Evolutionary conservation across 2,888 invertebrate species (phyloP), one percentile per base, ranked within the genome.

Genomic region (Orthonychiurus folsomi): DNA sequence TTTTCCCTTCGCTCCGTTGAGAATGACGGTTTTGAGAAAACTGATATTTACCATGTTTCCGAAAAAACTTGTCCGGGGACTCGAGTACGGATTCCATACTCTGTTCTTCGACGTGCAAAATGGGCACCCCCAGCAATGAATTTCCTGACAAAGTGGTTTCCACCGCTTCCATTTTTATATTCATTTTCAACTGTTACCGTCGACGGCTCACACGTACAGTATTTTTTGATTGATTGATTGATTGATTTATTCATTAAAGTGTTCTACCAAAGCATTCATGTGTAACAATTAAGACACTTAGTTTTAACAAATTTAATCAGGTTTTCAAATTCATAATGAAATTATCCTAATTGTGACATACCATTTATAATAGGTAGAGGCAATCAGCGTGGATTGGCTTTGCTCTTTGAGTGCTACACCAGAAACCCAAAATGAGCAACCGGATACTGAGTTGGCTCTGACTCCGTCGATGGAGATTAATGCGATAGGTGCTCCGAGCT

Each of bases 1-100:
- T 69, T 69, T 24, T 63, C 61, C 25, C 20, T 70, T 9, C 63
- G 63, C 23, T 59, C 63, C 0, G 59, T n/a, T 28, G 70, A 70
- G 50, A 53, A 50, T 15, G 70, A 70, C 50, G 70, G 70, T 0
- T 70, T 69, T 52, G 62, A 66, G 50, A 62, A 66, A 56, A 63
- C 60, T 18, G 70, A 70, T 56, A 68, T 66, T 5, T 70, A 65
- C 50, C 67, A 67, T 67, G 67, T 68, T 1, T 26, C 66, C 3
- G 71, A 67, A 20, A 65, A 66, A 3, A 61, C 68, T 21, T 71
- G 71, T 62, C 71, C 71, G 5, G 69, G 69, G 25, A 62, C 67
- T 25, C 57, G 67, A 9, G 66, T 65, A n/a, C 59, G 58, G 52
- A 62, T 69, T 27, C 58, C 63, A 0, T 28, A 55, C 1, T 18